These are phyloP conservation scores for Alloplasta piceator DNA, from an alignment of 2,888 invertebrate species.

Conservation along the genomic window DNA sequence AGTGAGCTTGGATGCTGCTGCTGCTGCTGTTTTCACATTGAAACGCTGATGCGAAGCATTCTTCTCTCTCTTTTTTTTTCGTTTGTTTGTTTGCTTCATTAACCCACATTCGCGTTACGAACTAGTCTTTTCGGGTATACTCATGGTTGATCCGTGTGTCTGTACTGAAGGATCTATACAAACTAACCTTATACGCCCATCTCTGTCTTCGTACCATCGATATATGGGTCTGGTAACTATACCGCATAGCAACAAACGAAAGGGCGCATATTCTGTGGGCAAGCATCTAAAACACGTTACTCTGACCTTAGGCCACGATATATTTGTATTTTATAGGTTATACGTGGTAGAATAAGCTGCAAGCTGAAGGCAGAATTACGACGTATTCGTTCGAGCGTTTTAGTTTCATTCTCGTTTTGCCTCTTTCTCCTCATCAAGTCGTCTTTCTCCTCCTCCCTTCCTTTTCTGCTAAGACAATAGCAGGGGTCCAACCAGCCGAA, in stretches of 20 bases:
- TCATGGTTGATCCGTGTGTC: neutral
- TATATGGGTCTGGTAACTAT: no score
- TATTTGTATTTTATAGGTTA: no score
- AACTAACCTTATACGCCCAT: no score
- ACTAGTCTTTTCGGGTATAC: slow-evolving; percentile 43
- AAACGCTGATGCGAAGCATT: slow-evolving; percentile 76
- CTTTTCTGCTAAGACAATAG: slow-evolving; percentile 24
- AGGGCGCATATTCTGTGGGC: no score
- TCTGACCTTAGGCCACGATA: no score
- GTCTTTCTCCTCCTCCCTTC: slow-evolving; percentile 33
- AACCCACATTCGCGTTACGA: slow-evolving; percentile 75
- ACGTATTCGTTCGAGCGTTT: slow-evolving; percentile 25
- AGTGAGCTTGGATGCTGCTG: slow-evolving; percentile 34
- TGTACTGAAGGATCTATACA: neutral
- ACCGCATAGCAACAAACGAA: no score
- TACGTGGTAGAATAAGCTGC: no score
- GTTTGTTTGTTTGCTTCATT: slow-evolving; percentile 70
- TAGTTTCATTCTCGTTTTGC: slow-evolving; percentile 22
- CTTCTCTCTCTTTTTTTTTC: slow-evolving; percentile 69
- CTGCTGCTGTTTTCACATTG: slow-evolving; percentile 56
- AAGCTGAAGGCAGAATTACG: neutral
- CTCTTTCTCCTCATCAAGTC: slow-evolving; percentile 13
- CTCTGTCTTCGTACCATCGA: no score
- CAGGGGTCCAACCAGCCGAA: slow-evolving; percentile 6
- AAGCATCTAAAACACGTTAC: no score